Evolutionary conservation across 2,888 invertebrate species (phyloP), one percentile per base, ranked within the genome.

Genomic region (Torymus aiolomorphi): DNA sequence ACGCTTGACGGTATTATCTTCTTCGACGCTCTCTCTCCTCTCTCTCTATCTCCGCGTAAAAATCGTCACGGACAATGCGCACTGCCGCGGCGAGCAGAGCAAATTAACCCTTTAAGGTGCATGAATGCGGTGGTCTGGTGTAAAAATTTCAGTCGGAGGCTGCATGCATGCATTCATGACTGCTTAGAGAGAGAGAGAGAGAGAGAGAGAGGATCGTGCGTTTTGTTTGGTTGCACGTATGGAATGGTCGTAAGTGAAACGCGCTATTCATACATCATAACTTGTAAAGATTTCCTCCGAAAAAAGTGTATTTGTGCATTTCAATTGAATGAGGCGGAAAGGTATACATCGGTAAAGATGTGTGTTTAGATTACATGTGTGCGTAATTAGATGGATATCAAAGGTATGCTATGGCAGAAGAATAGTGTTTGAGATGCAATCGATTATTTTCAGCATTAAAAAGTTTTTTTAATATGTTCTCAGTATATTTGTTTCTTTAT

Each of bases 61-160:
- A 76, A 76, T 76, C 67, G 54, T 4, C 16, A 14, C 31, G 61
- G 52, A 76, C 75, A 76, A 76, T 76, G 75, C 51, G n/a, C 52
- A 54, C 52, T 56, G 31, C 54, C 42, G 54, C 56, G 49, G 49
- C 2, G 13, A 14, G 13, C 11, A 24, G 57, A 24, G 56, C 66
- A 75, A 75, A 75, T 75, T 75, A 75, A 66, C 66, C 52, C 67
- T 61, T 76, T 61, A 67, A 67, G 51, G 31, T 31, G 61, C 59
- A 67, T 67, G 61, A 76, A 67, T 67, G 31, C 31, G 2, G 31
- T 31, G 31, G 31, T 31, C 31, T 31, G 31, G 31, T 31, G 5
- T 31, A 31, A 31, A 31, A 31, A 31, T 31, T 31, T 31, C 5
- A 31, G 31, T 5, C 31, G 31, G 31, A 31, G 31, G 5, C 31